Conservation (phyloP, 2,888 invertebrate genomes). For the Drosophila anceps region DNA sequence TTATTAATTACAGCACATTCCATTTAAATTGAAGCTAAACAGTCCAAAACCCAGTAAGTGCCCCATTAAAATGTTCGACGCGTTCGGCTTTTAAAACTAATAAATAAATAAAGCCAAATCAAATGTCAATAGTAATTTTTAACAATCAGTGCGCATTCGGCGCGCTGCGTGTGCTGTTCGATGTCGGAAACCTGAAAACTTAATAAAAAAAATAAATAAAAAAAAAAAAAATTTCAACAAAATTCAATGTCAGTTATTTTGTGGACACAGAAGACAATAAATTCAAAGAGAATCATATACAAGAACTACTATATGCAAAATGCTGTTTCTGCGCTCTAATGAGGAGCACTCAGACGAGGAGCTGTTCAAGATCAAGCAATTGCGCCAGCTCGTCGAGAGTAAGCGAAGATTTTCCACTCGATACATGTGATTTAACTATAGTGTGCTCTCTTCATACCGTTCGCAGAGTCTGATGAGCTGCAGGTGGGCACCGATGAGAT, state of each 20-base stretch:
- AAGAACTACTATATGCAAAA: slow-evolving; percentile 32
- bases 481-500: slow-evolving; percentile 78
- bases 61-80: slow-evolving; percentile 53
- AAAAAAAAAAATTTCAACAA: not conserved
- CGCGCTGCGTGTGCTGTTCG: slow-evolving; percentile 52
- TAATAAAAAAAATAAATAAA: slow-evolving; percentile 8
- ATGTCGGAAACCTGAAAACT: slow-evolving; percentile 38
- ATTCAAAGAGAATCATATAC: not conserved
- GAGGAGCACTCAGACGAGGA: slow-evolving; percentile 67
- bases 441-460: not conserved
- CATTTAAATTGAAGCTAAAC: slow-evolving; percentile 15
- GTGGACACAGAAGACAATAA: slow-evolving; percentile 4
- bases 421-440: not conserved
- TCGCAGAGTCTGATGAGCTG: slow-evolving; percentile 69
- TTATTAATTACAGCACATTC: slow-evolving; percentile 21
- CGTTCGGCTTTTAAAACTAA: slow-evolving; percentile 54
- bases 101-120: slow-evolving; percentile 46
- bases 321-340: slow-evolving; percentile 61
- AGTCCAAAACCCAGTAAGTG: slow-evolving; percentile 19
- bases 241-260: slow-evolving; percentile 6
- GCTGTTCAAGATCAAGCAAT: slow-evolving; percentile 67
- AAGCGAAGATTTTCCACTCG: slow-evolving; percentile 17
- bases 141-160: slow-evolving; percentile 52
- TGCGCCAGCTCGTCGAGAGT: slow-evolving; percentile 75
- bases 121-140: slow-evolving; percentile 40